A percentile compares a stretch with the other conserved stretches of the same genome.
Evolutionary conservation across 1,140 invertebrate species (phyloP).

Genomic region (Triops cancriformis): DNA sequence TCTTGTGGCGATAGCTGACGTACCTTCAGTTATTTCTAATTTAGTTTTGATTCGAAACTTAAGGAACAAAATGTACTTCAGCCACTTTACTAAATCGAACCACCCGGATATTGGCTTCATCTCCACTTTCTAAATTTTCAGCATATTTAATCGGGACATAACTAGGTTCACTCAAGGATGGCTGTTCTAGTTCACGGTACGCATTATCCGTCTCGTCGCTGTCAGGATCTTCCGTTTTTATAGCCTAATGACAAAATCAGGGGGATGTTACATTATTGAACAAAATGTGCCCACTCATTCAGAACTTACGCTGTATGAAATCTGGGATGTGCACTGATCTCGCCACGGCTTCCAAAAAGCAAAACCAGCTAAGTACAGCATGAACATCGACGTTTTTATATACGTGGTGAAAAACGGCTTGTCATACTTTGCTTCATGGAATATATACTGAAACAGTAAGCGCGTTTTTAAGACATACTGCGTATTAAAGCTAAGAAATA

Average conservation of each 20-base stretch:
- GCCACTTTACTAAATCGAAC: slow-evolving; percentile 77
- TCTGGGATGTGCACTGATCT: slow-evolving; percentile 51
- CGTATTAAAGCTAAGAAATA: slow-evolving; percentile 20
- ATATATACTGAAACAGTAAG: slow-evolving; percentile 60
- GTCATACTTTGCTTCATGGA: slow-evolving; percentile 63
- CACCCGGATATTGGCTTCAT: slow-evolving; percentile 56
- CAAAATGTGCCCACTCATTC: neutral
- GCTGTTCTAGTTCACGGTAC: neutral
- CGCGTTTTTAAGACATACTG: slow-evolving; percentile 20
- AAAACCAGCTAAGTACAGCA: slow-evolving; percentile 70
- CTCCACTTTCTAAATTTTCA: slow-evolving; percentile 65
- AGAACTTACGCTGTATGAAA: slow-evolving; percentile 14
- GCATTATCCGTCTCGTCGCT: neutral
- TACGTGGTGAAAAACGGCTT: slow-evolving; percentile 86
- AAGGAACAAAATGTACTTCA: slow-evolving; percentile 46
- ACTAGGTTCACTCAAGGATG: slow-evolving; percentile 60
- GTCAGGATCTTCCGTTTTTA: neutral
- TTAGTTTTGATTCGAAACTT: neutral
- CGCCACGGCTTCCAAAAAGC: slow-evolving; percentile 74
- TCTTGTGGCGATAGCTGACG: slow-evolving; percentile 69
- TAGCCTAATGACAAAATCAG: neutral
- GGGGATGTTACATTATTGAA: neutral
- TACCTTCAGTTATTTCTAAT: slow-evolving; percentile 42
- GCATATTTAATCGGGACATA: slow-evolving; percentile 73
- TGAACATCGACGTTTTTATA: slow-evolving; percentile 79